Base-by-base conservation (phyloP, 2,888 invertebrate genomes). In the Sesamia inferens region DNA sequence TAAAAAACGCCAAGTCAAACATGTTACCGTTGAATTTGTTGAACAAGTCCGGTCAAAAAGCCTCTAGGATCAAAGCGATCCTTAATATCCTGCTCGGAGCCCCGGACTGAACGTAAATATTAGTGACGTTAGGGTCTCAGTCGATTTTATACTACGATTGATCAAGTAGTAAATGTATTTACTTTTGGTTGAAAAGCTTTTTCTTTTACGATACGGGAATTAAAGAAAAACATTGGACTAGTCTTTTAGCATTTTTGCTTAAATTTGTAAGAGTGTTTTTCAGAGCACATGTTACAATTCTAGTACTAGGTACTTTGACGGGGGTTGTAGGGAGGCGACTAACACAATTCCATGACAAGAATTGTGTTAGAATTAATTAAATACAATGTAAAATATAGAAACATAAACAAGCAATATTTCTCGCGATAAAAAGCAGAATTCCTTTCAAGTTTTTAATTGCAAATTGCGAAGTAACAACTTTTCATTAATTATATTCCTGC, bases 21-120 rank as follows among this genome's bases (percentile, higher is more conserved):
- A 87, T 88, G 88, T 90, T 89, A 86, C 88, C 89, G 89, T 88
- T 87, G 90, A 90, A 90, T 91, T 90, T 88, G 86, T 86, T 88
- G 88, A 84, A 84, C 78, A 85, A 89, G 90, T 88, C 81, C 88
- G 85, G 88, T 89, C 90, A 93, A 92, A 92, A 91, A 91, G 90
- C 86, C 81, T 81, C 58, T 69, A 80, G 88, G 89, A 90, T 92
- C 91, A 92, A 92, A 92, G 90, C 76, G 80, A 85, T 85, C 80
- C 75, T 85, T 90, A 90, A 88, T 89, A 88, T 87, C 87, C 85
- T 87, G 85, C 79, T 81, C 74, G 77, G 78, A 85, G 85, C 82
- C 76, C 83, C 76, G 81, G 84, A 83, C 88, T 85, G 76, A 88
- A 89, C 85, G 90, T 90, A 90, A 92, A 92, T 90, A 92, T 89